These are phyloP conservation scores for Erythrolamprus reginae DNA, from an alignment of 2,113 vertebrate species.

Conservation along the genomic window DNA sequence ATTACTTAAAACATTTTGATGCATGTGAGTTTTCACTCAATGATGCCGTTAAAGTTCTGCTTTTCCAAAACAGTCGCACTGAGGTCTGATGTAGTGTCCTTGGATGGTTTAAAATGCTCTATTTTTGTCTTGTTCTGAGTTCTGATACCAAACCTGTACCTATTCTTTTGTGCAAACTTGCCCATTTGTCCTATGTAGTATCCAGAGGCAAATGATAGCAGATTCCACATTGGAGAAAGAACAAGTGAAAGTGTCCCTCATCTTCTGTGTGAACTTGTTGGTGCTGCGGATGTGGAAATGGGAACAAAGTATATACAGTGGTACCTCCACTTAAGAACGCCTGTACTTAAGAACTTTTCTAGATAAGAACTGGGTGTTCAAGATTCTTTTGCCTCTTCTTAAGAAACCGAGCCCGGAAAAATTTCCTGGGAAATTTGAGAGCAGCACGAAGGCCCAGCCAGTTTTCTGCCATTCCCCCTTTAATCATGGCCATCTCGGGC, in stretches of 20 bases:
- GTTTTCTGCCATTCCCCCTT: too few relatives aligned
- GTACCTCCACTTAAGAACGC: too few relatives aligned
- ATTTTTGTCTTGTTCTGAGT: background rate
- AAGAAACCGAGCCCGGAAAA: too few relatives aligned
- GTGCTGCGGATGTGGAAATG: background rate
- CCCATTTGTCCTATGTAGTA: background rate
- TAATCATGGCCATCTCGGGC: too few relatives aligned
- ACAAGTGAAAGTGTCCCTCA: background rate
- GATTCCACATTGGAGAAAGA: background rate
- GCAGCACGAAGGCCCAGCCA: too few relatives aligned
- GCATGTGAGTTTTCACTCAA: background rate
- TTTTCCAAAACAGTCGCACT: background rate
- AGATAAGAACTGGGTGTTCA: too few relatives aligned
- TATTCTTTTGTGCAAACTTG: background rate
- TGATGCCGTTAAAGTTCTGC: background rate
- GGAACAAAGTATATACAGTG: background rate
- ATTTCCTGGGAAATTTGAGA: too few relatives aligned
- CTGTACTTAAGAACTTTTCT: too few relatives aligned
- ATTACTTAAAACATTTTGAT: background rate
- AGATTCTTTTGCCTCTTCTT: too few relatives aligned
- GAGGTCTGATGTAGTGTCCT: background rate
- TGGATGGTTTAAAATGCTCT: background rate
- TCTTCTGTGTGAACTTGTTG: background rate
- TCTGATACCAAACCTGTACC: background rate
- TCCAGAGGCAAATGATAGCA: background rate